Conservation (phyloP, 2,113 vertebrate genomes). For the Tenrec ecaudatus region DNA sequence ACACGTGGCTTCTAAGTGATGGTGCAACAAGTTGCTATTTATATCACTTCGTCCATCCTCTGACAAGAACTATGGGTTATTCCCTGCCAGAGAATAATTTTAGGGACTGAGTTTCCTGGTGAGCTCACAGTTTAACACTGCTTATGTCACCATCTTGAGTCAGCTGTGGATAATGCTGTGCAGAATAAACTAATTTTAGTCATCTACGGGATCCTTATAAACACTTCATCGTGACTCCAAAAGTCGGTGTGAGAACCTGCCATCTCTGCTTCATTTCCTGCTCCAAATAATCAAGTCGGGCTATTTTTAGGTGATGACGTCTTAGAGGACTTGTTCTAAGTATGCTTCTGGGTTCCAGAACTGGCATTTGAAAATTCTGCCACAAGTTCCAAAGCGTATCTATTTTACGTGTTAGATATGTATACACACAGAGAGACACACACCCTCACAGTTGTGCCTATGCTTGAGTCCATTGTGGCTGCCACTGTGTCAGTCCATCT, state of each 20-base stretch:
- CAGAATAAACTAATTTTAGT: conserved; percentile 79
- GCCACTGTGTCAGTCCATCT: too few species aligned
- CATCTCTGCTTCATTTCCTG: conserved; percentile 69
- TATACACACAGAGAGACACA: too few species aligned
- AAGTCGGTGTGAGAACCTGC: conserved; percentile 55
- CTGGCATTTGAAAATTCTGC: neutral
- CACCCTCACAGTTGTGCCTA: too few species aligned
- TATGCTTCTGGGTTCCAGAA: conserved; percentile 10
- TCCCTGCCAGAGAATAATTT: conserved; percentile 85
- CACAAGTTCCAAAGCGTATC: neutral
- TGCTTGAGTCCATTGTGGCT: too few species aligned
- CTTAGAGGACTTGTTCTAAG: conserved; percentile 6
- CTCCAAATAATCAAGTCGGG: neutral
- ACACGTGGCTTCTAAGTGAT: conserved; percentile 43
- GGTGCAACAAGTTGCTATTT: conserved; percentile 77
- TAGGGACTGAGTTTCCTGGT: conserved; percentile 83
- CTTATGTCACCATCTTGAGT: conserved; percentile 87
- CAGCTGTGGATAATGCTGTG: conserved; percentile 82
- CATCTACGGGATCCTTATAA: conserved; percentile 74
- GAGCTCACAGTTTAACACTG: conserved; percentile 83
- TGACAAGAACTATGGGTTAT: conserved; percentile 79
- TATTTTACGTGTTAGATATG: too few species aligned
- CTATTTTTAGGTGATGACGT: conserved; percentile 57
- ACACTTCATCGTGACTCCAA: conserved; percentile 68
- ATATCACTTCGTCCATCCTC: conserved; percentile 63